Base-by-base conservation (phyloP, 1,140 invertebrate species). In the Bombyx mandarina region DNA sequence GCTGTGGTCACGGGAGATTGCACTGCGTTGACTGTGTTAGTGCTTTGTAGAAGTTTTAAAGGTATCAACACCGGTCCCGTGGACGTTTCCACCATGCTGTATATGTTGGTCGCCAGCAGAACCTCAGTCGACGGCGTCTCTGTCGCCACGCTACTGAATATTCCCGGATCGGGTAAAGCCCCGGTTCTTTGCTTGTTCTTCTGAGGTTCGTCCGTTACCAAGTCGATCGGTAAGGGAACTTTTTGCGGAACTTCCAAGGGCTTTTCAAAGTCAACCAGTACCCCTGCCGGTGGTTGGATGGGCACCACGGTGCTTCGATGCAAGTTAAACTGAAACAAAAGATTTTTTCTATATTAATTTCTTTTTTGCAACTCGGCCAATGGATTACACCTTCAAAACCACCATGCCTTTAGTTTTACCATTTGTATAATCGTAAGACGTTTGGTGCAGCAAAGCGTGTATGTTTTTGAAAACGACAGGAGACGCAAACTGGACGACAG, bases 221-320 rank as follows among this genome's bases (percentile, higher is more conserved):
- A 77, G 12, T 74, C 66, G 43, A 75, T 75, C 2, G 77, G 79
- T 7, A 80, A 55, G 0, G 74, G 67, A 0, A 46, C 35, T 62
- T 80, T 82, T 44, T 7, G 50, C 10, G 7, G 56, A 0, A 53
- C 35, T 45, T 47, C 6, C 1, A 69, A 12, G 8, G 45, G 35
- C 18, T 57, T 35, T 0, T 61, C 62, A 0, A 69, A 7, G 8
- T 67, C 46, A 6, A 84, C 43, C 12, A 58, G 43, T 8, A 57
- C 9, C 1, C 61, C 65, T 7, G 51, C 55, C 1, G 43, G 26
- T 12, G 35, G 54, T 52, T 7, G 52, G 54, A 42, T 62, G 22
- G 22, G 42, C 7, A 51, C 4, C 10, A 8, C 7, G 7, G 49
- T 9, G 42, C 50, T 51, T 22, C 50, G 50, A 26, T 26, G 10